These are phyloP conservation scores for Spodoptera littoralis DNA, from an alignment of 2,888 invertebrate species.

Conservation along the genomic window DNA sequence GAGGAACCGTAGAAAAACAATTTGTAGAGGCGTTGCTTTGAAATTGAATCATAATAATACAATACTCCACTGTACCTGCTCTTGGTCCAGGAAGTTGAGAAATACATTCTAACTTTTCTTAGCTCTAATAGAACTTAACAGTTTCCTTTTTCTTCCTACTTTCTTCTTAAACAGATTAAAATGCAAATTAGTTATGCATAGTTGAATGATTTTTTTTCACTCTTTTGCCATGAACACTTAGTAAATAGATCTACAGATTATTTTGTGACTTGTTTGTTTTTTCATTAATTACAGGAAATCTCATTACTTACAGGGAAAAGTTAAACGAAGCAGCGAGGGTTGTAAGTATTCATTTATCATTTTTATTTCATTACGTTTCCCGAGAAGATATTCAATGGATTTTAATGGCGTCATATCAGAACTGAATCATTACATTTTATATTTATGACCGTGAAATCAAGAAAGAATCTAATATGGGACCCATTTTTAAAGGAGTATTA, in stretches of 20 bases:
- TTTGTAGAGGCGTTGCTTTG: slow-evolving; percentile 30
- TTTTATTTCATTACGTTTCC: slow-evolving; percentile 37
- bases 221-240: slow-evolving; percentile 5
- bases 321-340: slow-evolving; percentile 57
- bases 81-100: slow-evolving; percentile 32
- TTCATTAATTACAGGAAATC: slow-evolving; percentile 51
- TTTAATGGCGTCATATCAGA: slow-evolving; percentile 34
- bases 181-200: slow-evolving; percentile 36
- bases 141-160: slow-evolving; percentile 27
- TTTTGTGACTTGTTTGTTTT: slow-evolving; percentile 8
- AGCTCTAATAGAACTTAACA: slow-evolving; percentile 40
- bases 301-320: slow-evolving; percentile 53
- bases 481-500: slow-evolving; percentile 12
- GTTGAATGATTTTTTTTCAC: slow-evolving; percentile 16
- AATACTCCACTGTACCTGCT: slow-evolving; percentile 39
- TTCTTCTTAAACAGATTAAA: slow-evolving; percentile 39
- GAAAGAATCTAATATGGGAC: slow-evolving; percentile 19
- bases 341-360: slow-evolving; percentile 57
- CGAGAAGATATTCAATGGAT: slow-evolving; percentile 16
- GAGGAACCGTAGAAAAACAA: slow-evolving; percentile 23
- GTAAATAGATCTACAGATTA: slow-evolving; percentile 2
- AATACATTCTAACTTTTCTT: slow-evolving; percentile 39
- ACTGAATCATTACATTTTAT: slow-evolving; percentile 18
- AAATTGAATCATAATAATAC: slow-evolving; percentile 49
- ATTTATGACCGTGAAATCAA: slow-evolving; percentile 31